Base-by-base conservation (phyloP, 2,888 invertebrate species). In the Mythimna ferrago region DNA sequence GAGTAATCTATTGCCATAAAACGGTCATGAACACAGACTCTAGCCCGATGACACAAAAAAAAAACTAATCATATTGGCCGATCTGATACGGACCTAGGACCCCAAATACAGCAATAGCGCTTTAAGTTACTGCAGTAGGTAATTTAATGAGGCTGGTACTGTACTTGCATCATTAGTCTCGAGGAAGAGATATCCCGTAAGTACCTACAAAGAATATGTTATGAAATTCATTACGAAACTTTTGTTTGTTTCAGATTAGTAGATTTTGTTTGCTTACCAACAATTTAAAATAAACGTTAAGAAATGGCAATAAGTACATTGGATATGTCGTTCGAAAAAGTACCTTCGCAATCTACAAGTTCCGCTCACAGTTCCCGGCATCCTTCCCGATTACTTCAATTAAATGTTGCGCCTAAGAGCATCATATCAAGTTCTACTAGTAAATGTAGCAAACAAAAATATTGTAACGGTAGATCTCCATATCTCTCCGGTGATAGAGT, bases 221-320 rank as follows among this genome's bases (percentile, higher is more conserved):
- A 21, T 10, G 14, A 26, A 0, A 21, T 6, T 53, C 10, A 21
- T 11, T 56, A 51, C 5, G 11, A 21, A 11, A 51, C 14, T 58
- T 51, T 61, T 35, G 2, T 64, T 84, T 75, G 53, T 84, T 83
- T 69, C 85, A 83, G 82, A 78, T 80, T 79, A 73, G 60, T 71
- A 63, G 57, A 73, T 62, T 72, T 73, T 73, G 38, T 72, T 72
- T 58, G 64, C 1, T 35, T 57, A 57, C 16, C 56, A 35, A 41
- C 64, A 54, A 6, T n/a, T 56, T 71, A 67, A 62, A 70, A 66
- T 60, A 58, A 60, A 58, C 67, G 67, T 57, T 63, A 69, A 70
- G 73, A 63, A 75, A 94, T 94, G 94, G 91, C 93, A 81, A 91
- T 93, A 83, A 90, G 88, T 76, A 86, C 89, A 57, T 79, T 83